Evolutionary conservation across 2,888 invertebrate species (phyloP).

Genomic region (Machimus atricapillus): DNA sequence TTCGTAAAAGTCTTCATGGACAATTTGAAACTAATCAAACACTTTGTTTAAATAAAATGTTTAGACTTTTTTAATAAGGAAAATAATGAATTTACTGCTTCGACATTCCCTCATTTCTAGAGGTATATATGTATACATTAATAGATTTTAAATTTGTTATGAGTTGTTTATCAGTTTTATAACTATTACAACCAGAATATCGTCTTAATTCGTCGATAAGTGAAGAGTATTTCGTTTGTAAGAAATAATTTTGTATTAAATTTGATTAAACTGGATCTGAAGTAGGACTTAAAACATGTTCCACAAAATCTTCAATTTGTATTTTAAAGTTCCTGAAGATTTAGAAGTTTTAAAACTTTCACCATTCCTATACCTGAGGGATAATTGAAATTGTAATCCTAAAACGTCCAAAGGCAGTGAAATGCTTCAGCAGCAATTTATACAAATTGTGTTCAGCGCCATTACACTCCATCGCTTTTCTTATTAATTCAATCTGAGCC

Average conservation of each 20-base stretch:
- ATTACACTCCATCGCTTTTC: neutral
- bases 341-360: neutral
- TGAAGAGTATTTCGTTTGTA: no score
- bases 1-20: neutral
- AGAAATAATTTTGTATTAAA: neutral
- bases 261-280: neutral
- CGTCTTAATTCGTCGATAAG: no score
- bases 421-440: neutral
- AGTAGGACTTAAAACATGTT: neutral
- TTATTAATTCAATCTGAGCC: neutral
- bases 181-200: no score
- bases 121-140: no score
- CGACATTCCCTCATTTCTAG: no score
- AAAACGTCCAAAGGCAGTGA: neutral
- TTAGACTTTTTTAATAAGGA: no score
- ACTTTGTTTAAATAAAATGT: neutral
- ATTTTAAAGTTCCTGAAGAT: neutral
- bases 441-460: neutral
- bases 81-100: no score
- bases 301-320: neutral
- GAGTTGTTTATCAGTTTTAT: no score
- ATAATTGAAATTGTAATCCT: neutral
- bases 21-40: neutral
- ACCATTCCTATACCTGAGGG: neutral
- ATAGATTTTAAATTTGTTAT: no score